Conservation (phyloP, 2,797 vertebrate genomes). For the Pangasius krempfi region DNA sequence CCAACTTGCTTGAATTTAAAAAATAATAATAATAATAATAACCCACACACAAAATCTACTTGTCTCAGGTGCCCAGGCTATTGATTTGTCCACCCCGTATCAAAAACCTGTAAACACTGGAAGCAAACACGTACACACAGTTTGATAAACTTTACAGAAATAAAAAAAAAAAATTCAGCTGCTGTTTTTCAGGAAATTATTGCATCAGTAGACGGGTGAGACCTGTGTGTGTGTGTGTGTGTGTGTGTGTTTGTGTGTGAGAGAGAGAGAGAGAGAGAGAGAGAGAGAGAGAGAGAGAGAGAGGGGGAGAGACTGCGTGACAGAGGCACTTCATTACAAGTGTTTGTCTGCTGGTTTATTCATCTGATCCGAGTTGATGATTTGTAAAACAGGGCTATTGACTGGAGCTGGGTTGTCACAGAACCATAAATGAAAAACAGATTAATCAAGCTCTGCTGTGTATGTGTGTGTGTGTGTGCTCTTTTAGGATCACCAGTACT, state of each 20-base stretch:
- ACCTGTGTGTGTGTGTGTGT: neutral
- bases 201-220: conserved; percentile 22
- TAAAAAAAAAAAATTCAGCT: neutral
- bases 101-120: neutral
- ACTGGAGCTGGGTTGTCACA: conserved; percentile 1
- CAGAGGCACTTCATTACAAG: neutral
- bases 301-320: neutral
- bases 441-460: conserved; percentile 11
- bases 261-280: neutral
- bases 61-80: neutral
- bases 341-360: conserved; percentile 35
- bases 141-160: neutral
- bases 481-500: neutral
- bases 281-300: neutral
- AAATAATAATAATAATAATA: too few species aligned
- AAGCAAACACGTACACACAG: neutral
- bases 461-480: neutral
- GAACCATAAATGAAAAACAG: conserved; percentile 9
- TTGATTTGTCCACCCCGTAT: neutral
- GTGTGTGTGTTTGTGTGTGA: neutral
- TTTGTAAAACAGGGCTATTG: neutral
- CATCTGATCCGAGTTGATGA: conserved; percentile 32
- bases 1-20: neutral
- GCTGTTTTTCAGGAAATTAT: conserved; percentile 9
- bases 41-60: neutral